Evolutionary conservation across 2,888 invertebrate genomes (phyloP).

Genomic region (Crioceris asparagi): DNA sequence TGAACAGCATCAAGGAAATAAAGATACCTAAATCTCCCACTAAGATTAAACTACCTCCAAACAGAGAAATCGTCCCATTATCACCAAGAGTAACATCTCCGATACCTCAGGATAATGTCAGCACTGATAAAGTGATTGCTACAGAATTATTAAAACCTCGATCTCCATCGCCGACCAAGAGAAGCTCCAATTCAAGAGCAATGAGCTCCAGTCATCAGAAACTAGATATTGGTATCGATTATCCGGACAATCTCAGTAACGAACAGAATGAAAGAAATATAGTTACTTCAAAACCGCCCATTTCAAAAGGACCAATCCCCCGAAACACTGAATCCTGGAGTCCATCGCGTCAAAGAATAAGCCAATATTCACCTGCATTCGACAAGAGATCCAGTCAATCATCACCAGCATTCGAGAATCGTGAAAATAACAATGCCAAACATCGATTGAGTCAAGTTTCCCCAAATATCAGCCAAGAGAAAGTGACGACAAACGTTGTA

Average conservation of each 20-base stretch:
- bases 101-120: conserved; percentile 31
- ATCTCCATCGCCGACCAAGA: conserved; percentile 22
- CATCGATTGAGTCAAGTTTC: conserved; percentile 6
- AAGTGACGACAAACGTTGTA: conserved; percentile 25
- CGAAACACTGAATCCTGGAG: background rate
- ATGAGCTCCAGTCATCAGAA: conserved; percentile 31
- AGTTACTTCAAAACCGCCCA: conserved; percentile 18
- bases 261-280: conserved; percentile 9
- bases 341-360: background rate
- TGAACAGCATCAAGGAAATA: no score
- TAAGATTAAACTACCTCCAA: conserved; percentile 33
- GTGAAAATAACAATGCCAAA: no score
- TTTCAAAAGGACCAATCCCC: conserved; percentile 12
- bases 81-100: conserved; percentile 36
- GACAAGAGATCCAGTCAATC: background rate
- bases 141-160: conserved; percentile 32
- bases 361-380: background rate
- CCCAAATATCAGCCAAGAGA: conserved; percentile 14
- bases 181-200: no score
- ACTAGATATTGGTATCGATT: conserved; percentile 28
- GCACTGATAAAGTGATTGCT: conserved; percentile 35
- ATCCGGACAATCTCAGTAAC: conserved; percentile 21
- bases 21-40: conserved; percentile 28
- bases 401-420: background rate
- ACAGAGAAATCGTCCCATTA: conserved; percentile 32